Evolutionary conservation across 2,888 invertebrate species (phyloP), one percentile per base, ranked within the genome.

Genomic region (Alentia gelatinosa): DNA sequence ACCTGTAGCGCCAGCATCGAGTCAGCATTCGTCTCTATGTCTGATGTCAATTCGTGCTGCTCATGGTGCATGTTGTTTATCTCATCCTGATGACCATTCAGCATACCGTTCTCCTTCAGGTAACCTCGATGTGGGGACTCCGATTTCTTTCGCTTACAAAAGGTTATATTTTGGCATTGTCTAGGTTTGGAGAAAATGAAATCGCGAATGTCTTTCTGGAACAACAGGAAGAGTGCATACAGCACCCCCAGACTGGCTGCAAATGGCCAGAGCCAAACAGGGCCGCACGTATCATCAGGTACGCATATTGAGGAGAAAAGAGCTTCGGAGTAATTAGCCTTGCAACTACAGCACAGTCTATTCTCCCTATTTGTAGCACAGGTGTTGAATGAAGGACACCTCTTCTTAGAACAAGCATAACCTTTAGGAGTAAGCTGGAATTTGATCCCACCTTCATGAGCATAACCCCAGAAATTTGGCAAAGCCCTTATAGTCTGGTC

Each of bases 401-500:
- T 19, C 15, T 91, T 91, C 23, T 68, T 50, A 0, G 92, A 47
- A 83, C 92, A 92, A 37, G 93, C 92, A 89, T 93, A 93, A 15
- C 92, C 91, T 37, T 93, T 92, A 4, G 93, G 93, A 39, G 93
- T 93, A 40, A 91, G 92, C 91, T 93, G 93, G 89, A 93, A 93
- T 42, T 86, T 83, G 5, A 93, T 92, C 12, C 91, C 91, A 63
- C 89, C 86, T 5, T 90, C 79, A 40, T 90, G 74, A 47, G 91
- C 79, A 90, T 93, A 93, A 39, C 93, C 93, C 93, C 93, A 93
- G 91, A 93, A 93, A 91, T 93, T 93, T 0, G 93, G 91, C 68
- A 93, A 86, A 1, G 93, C 92, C n/a, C 91, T 90, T 68, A 93
- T 92, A 40, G 92, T 91, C 42, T 92, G 91, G 35, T 89, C 91